Base-by-base conservation (phyloP, 2,113 vertebrate genomes). In the Pomatorhinus ruficollis region DNA sequence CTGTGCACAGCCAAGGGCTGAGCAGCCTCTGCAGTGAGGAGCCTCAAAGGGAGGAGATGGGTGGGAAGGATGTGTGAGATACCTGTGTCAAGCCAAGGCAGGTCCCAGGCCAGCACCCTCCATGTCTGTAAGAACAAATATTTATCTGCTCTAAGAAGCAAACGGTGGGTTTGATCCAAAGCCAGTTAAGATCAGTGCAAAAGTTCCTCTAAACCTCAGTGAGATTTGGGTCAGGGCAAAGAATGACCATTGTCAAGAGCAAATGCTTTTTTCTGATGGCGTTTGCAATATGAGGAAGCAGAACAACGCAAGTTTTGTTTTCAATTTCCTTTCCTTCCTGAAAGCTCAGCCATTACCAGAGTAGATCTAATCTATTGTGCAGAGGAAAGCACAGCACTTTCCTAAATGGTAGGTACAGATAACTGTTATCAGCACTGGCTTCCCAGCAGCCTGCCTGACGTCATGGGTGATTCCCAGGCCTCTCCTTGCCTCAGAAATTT, bases 271-370 rank as follows among this genome's bases (percentile, higher is more conserved):
- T 91, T 80, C 71, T 83, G 60, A 65, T 77, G 83, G 80, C 0
- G 0, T 74, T 92, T 90, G 86, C 94, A 83, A 20, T 81, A 24
- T 3, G 16, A 92, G 95, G 90, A 93, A 95, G 59, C 3, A 1
- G 50, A 88, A 83, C 76, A 92, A 70, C 59, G 50, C 14, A 42
- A 80, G 86, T 93, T 97, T 92, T 94, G 83, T n/a, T 83, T 86
- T 59, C 56, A 59, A 92, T 95, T 95, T 93, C 90, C 92, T 97
- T 94, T 76, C 59, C 71, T 96, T 97, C 95, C 90, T 90, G 89
- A 35, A 5, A 8, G 52, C 68, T 66, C 45, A 61, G 50, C 59
- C 63, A 8, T 93, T 90, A 28, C 63, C 80, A 31, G 57, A 19
- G 50, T 7, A 77, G 92, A 96, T 93, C 92, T 89, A 69, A 96